Evolutionary conservation across 1,140 invertebrate genomes (phyloP).

Genomic region (Copidosoma floridanum): DNA sequence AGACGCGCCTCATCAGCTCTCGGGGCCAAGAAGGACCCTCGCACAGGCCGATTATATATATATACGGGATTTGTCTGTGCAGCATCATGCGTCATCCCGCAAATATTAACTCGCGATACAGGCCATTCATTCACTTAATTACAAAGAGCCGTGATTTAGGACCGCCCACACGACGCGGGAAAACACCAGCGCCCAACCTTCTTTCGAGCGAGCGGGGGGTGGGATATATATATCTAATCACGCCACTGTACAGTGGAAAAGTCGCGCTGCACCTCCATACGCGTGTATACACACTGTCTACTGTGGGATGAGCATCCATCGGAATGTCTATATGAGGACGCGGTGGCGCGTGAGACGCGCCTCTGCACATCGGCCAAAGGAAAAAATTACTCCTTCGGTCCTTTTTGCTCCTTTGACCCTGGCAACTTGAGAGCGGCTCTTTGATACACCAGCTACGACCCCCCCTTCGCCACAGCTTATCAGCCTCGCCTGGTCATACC

Average conservation of each 20-base stretch:
- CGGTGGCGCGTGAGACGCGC: slow-evolving; percentile 48
- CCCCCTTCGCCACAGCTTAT: too few relatives aligned
- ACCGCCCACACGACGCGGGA: slow-evolving; percentile 35
- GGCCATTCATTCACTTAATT: slow-evolving; percentile 60
- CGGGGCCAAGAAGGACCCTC: neutral
- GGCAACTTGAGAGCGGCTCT: too few relatives aligned
- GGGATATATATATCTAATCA: too few relatives aligned
- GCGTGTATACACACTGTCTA: too few relatives aligned
- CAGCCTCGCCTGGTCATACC: too few relatives aligned
- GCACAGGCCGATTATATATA: slow-evolving; percentile 27
- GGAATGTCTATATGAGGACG: slow-evolving; percentile 57
- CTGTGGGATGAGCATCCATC: slow-evolving; percentile 35
- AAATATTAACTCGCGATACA: slow-evolving; percentile 59
- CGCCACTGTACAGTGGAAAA: too few relatives aligned
- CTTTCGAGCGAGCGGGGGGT: too few relatives aligned
- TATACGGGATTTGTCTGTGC: slow-evolving; percentile 54
- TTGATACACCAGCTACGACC: neutral
- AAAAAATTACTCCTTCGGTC: too few relatives aligned
- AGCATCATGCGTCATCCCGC: slow-evolving; percentile 56
- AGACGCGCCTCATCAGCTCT: too few relatives aligned
- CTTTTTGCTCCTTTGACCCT: too few relatives aligned
- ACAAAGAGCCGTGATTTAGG: slow-evolving; percentile 59
- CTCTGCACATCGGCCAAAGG: slow-evolving; percentile 56
- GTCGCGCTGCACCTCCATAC: too few relatives aligned
- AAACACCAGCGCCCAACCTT: too few relatives aligned